Percentiles rank a stretch among this genome's conserved stretches.
Conservation (phyloP, 2,113 vertebrate genomes). For the Aptenodytes patagonicus region DNA sequence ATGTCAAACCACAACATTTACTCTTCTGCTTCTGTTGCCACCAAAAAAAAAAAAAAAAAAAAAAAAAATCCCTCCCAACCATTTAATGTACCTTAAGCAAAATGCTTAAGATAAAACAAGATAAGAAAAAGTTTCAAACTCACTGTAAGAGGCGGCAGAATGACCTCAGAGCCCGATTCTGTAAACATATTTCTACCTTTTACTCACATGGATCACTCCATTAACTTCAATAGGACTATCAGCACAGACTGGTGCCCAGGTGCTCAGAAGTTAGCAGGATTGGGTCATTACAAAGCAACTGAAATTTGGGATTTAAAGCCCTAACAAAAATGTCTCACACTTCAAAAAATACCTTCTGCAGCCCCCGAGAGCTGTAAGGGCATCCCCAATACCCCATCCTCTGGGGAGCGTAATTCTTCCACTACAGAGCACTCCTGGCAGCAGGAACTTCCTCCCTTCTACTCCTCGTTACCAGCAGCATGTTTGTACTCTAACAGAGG, state of each 20-base stretch:
- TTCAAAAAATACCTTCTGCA: neutral
- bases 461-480: neutral
- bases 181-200: neutral
- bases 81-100: neutral
- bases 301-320: neutral
- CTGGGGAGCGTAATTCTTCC: neutral
- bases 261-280: neutral
- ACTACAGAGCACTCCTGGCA: neutral
- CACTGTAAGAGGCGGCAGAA: neutral
- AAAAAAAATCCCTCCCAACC: neutral
- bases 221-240: neutral
- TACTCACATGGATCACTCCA: neutral
- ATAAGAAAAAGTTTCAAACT: neutral
- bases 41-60: neutral
- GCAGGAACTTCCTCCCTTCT: neutral
- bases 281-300: neutral
- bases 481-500: neutral
- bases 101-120: neutral
- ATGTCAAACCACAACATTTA: constrained; percentile 70
- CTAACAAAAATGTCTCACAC: neutral
- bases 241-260: neutral
- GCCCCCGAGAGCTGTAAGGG: neutral
- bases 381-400: neutral
- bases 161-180: neutral
- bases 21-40: constrained; percentile 50